A percentile compares a stretch with the other conserved stretches of the same genome.
Evolutionary conservation across 2,113 vertebrate genomes (phyloP).

Genomic region (Thunnus maccoyii): DNA sequence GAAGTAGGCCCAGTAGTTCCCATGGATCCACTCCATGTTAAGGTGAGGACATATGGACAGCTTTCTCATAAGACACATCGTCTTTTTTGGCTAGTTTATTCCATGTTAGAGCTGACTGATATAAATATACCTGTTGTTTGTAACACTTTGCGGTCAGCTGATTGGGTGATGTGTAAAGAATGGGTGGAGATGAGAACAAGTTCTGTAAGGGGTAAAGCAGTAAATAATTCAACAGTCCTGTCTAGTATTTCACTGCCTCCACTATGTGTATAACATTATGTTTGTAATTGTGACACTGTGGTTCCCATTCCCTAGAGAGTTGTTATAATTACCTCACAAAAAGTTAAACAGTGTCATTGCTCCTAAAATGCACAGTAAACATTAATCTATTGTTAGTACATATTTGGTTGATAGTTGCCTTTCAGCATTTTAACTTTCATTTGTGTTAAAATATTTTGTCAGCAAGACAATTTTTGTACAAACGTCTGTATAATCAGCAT

Average conservation of each 20-base stretch:
- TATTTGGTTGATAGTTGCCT: not conserved
- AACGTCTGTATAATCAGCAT: not conserved
- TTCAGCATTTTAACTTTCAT: not conserved
- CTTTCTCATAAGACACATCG: not conserved
- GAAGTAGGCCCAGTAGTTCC: not conserved
- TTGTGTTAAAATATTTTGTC: too few relatives aligned
- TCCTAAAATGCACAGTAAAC: not conserved
- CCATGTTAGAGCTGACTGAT: not conserved
- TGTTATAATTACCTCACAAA: not conserved
- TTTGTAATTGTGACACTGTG: conserved; percentile 48
- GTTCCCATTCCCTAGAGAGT: conserved; percentile 34
- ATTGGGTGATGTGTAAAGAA: conserved; percentile 34
- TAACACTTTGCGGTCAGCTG: conserved; percentile 10
- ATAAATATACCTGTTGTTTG: conserved; percentile 8
- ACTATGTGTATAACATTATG: conserved; percentile 42
- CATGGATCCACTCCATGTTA: not conserved
- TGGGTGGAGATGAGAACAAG: conserved; percentile 25
- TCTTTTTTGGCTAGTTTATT: not conserved
- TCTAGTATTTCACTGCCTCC: conserved; percentile 70
- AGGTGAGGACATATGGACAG: too few relatives aligned
- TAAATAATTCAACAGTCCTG: conserved; percentile 76
- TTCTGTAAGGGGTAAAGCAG: conserved; percentile 46
- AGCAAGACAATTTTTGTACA: too few relatives aligned
- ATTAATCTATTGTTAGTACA: not conserved
- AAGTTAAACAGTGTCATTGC: not conserved